phyloP scores from a whole-genome alignment of 1,140 invertebrate species.

The Monomorium pharaonis region DNA sequence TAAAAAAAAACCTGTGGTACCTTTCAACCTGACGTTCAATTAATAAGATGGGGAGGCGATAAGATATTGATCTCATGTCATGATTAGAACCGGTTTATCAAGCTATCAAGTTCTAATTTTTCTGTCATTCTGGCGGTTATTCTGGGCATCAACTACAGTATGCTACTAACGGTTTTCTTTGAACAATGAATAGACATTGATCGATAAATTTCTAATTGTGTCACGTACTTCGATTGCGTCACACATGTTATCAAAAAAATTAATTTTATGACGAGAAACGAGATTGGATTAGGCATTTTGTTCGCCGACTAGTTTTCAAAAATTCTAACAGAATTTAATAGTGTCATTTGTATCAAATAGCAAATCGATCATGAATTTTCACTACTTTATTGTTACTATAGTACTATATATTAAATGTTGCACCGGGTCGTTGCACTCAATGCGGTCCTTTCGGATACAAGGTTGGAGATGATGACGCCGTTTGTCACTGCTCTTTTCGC shows the following conservation, averaged over 20 bases:
- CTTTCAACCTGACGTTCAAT: conserved; percentile 15
- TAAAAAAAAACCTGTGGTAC: neutral
- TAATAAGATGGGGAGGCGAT: conserved; percentile 20
- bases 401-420: conserved; percentile 2
- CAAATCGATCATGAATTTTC: conserved; percentile 1
- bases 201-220: conserved; percentile 10
- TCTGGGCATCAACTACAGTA: neutral
- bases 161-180: conserved; percentile 14
- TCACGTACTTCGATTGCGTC: neutral
- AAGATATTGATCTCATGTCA: conserved; percentile 40
- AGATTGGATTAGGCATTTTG: neutral
- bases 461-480: neutral
- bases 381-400: neutral
- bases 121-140: conserved; percentile 3
- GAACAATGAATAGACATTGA: neutral
- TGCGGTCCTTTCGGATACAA: conserved; percentile 16
- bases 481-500: conserved; percentile 20
- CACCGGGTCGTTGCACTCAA: conserved; percentile 29
- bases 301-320: neutral
- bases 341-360: neutral
- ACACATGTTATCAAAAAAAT: neutral
- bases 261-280: neutral
- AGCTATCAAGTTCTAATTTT: conserved; percentile 50
- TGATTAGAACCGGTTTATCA: conserved; percentile 55
- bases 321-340: neutral